Evolutionary conservation across 2,797 vertebrate genomes (phyloP), one percentile per base, ranked within the genome.

Genomic region (Muscicapa striata): DNA sequence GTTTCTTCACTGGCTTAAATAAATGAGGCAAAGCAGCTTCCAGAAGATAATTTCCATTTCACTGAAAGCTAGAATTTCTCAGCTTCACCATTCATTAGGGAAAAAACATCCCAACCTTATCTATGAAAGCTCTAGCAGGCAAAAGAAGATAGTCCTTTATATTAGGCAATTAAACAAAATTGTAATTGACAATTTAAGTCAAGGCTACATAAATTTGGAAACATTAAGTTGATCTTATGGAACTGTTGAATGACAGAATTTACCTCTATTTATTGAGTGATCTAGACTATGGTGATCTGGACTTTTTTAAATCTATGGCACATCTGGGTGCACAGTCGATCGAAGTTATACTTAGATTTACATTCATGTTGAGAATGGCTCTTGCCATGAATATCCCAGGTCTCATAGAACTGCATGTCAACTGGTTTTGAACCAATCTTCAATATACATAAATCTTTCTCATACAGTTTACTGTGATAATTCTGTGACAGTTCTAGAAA

Each of bases 41-140:
- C 67, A 88, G 49, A 80, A 88, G 48, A 87, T 54, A 75, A 88
- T 87, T 95, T 89, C 21, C 43, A 45, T 83, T 84, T 87, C 43
- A 57, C 8, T 74, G 48, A 85, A 95, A 89, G 72, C 29, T 87
- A 70, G 68, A 76, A 34, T 87, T 69, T 15, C 34, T 34, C 5
- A 48, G 3, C 15, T 87, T 87, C 55, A 36, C 10, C 11, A 72
- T 54, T 91, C 30, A 68, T 81, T 85, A 77, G 59, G 40, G 63
- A 59, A 78, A 72, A 89, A 85, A 17, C 3, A 32, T 74, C 43
- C 64, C 34, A 23, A 21, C 13, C 14, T 48, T 72, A 59, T 48
- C 59, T 62, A 18, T 61, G 40, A 86, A 90, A 72, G 36, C 26
- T 58, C 80, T 66, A 32, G 23, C 54, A 90, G 41, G 9, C 51